Evolutionary conservation across 2,113 vertebrate genomes (phyloP).

Genomic region (Trachemys scripta): DNA sequence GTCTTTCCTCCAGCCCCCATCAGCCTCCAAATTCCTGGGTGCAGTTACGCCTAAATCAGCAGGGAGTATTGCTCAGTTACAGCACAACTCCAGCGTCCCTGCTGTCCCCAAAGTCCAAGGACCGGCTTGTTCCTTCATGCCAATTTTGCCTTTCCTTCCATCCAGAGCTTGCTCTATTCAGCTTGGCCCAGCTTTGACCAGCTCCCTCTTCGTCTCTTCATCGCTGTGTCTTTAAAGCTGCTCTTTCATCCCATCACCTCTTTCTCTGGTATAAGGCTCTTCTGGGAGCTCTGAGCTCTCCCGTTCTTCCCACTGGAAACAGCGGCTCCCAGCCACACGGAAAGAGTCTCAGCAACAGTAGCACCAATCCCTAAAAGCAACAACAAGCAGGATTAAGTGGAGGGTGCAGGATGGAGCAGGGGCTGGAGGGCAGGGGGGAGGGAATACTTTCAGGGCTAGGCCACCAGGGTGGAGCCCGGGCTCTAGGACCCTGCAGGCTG

Average conservation of each 20-base stretch:
- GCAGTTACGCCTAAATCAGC: neutral
- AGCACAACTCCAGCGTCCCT: neutral
- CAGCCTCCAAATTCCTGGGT: neutral
- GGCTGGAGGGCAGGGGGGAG: neutral
- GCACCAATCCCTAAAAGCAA: neutral
- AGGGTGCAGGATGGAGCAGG: neutral
- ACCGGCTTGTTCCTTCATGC: neutral
- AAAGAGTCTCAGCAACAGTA: constrained; percentile 34
- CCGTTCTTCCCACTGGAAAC: neutral
- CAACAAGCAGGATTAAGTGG: neutral
- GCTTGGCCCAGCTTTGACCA: neutral
- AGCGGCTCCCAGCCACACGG: neutral
- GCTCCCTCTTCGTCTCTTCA: rapidly evolving
- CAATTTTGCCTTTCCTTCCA: neutral
- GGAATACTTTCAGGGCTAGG: rapidly evolving
- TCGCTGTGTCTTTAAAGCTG: neutral
- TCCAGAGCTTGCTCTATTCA: neutral
- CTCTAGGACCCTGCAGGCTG: neutral
- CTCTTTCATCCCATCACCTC: neutral
- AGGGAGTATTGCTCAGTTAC: neutral
- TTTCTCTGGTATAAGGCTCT: neutral
- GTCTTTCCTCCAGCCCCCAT: neutral
- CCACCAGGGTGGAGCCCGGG: too few relatives aligned
- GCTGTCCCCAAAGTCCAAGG: neutral
- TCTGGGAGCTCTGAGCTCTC: neutral